A percentile compares a stretch with the other conserved stretches of the same genome.
Evolutionary conservation across 2,888 invertebrate species (phyloP).

Genomic region (Drosophila paramelanica): DNA sequence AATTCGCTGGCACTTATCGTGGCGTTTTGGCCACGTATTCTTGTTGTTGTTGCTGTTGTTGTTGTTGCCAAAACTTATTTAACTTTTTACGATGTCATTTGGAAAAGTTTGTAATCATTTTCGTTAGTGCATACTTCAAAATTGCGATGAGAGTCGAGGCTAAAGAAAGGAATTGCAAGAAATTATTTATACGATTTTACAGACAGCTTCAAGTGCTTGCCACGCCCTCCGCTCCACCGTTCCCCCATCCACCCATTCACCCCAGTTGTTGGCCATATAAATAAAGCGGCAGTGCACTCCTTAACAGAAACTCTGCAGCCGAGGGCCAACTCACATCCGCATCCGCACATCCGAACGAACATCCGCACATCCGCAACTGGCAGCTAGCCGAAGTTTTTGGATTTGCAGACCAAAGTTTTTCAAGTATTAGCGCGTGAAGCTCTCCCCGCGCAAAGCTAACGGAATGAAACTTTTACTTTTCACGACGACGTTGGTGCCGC

Average conservation of each 20-base stretch:
- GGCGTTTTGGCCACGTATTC: constrained; percentile 39
- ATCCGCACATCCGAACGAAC: constrained; percentile 1
- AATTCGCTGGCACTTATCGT: constrained; percentile 70
- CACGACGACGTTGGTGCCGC: constrained; percentile 2
- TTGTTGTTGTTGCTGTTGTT: constrained; percentile 6
- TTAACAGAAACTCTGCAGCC: constrained; percentile 12
- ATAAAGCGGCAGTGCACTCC: constrained; percentile 41
- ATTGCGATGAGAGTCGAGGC: constrained; percentile 43
- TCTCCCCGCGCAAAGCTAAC: neutral
- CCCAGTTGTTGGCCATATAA: constrained; percentile 28
- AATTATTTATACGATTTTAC: constrained; percentile 69
- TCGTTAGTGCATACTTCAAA: constrained; percentile 65
- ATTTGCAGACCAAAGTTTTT: constrained; percentile 30
- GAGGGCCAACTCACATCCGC: constrained; percentile 16
- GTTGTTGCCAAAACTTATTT: constrained; percentile 63
- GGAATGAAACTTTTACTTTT: constrained; percentile 66
- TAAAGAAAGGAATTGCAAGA: constrained; percentile 42
- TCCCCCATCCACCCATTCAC: too few species aligned
- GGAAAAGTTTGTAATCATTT: constrained; percentile 75
- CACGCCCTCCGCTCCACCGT: neutral
- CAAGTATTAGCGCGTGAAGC: constrained; percentile 42
- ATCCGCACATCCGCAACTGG: constrained; percentile 4
- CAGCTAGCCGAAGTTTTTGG: constrained; percentile 10
- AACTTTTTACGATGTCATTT: constrained; percentile 79
- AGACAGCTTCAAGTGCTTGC: constrained; percentile 49